Base-by-base conservation (phyloP, 2,888 invertebrate species). In the Cremastinae sp. region DNA sequence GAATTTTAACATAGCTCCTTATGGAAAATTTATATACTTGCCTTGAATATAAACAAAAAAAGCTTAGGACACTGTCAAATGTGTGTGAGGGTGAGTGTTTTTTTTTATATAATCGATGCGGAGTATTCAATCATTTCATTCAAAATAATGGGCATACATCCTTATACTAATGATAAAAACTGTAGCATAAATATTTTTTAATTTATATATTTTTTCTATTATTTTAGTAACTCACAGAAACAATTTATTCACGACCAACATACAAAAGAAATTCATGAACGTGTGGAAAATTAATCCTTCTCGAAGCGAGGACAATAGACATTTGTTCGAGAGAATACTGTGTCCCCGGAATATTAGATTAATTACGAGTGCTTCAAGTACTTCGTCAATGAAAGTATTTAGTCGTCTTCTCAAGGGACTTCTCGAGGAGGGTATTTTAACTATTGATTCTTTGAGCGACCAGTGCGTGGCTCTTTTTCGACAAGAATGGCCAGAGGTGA, bases 381-480 rank as follows among this genome's bases (percentile, higher is more conserved):
- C 78, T 1, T 66, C 75, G n/a, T 74, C 81, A 18, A 87, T 89
- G 87, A 61, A 71, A 5, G 64, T 65, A 14, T 86, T 82, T 61
- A 88, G 88, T 16, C 79, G 79, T 43, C 84, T 90, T 72, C 68
- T 89, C 43, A 85, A 81, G n/a, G 81, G 73, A 71, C 74, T 95
- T 84, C 85, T 95, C 59, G 90, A 91, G 5, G 89, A 92, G 51
- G 87, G 92, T 18, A 90, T 94, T 59, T 83, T 95, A 74, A 91
- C 90, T 2, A 91, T 93, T 12, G 93, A 94, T 53, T 90, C 91
- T 0, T 86, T 95, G 8, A 94, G 94, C 79, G 92, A 93, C 58
- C 93, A 94, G 81, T 94, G 94, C 81, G 89, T 94, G 41, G 92
- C 93, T 0, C 91, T 95, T 10, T 94, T 94, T 72, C 92, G 93